Conservation (phyloP, 2,113 vertebrate genomes). For the Apodemus speciosus region DNA sequence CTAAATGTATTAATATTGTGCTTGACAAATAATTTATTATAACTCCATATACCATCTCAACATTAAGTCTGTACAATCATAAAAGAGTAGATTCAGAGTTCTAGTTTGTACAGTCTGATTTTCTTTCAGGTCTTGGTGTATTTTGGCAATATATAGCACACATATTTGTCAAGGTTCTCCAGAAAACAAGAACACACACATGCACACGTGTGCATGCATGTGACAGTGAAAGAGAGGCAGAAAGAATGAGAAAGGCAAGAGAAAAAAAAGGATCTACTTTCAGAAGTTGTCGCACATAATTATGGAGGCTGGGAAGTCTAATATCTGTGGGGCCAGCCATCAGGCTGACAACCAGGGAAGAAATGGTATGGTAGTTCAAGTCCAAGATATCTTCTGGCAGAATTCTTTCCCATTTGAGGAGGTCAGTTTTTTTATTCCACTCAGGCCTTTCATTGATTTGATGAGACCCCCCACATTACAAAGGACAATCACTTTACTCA, state of each 20-base stretch:
- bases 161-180: neutral
- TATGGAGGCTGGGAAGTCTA: neutral
- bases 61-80: neutral
- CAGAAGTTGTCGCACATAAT: neutral
- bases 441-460: neutral
- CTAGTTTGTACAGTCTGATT: neutral
- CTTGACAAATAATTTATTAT: neutral
- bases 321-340: neutral
- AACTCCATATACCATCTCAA: neutral
- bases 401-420: neutral
- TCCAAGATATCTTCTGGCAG: neutral
- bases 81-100: neutral
- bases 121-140: slow-evolving; percentile 8
- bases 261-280: neutral
- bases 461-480: neutral
- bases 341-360: neutral
- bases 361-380: neutral
- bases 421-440: neutral
- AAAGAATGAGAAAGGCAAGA: no score
- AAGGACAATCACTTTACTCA: neutral
- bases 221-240: neutral
- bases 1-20: neutral
- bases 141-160: neutral
- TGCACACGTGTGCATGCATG: neutral
- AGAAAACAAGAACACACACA: neutral